Percentiles rank a stretch among this genome's conserved stretches.
Conservation (phyloP, 2,113 vertebrate species). For the Siphamia tubifer region DNA sequence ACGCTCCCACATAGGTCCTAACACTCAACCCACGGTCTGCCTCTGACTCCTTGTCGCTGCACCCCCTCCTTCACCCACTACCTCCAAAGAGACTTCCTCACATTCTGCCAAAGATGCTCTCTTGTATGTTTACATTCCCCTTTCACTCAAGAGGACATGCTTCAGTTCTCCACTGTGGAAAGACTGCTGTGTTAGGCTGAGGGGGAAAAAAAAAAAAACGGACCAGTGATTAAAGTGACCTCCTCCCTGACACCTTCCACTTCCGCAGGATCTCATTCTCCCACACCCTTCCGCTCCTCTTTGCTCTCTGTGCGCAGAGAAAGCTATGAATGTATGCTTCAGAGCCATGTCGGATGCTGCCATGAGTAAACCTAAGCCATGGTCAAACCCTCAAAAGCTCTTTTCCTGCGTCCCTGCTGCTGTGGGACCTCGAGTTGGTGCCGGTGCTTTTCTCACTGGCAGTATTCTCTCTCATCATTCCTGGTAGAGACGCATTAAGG, state of each 20-base stretch:
- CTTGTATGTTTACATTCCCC: constrained; percentile 77
- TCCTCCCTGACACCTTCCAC: constrained; percentile 14
- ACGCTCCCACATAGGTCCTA: constrained; percentile 58
- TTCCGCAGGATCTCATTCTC: constrained; percentile 2
- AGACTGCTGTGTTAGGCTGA: constrained; percentile 5
- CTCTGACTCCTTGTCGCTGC: constrained; percentile 29
- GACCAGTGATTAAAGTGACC: constrained; percentile 18
- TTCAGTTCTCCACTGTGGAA: constrained; percentile 8
- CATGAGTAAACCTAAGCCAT: background rate
- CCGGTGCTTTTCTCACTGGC: background rate
- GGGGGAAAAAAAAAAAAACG: background rate
- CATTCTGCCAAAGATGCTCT: constrained; percentile 80
- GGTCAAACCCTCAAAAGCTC: background rate
- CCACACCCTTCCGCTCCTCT: constrained; percentile 17
- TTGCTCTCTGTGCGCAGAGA: constrained; percentile 34
- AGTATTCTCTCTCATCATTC: constrained; percentile 16
- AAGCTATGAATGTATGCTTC: constrained; percentile 70
- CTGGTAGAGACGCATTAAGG: background rate
- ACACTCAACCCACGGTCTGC: constrained; percentile 1
- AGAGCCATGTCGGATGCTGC: constrained; percentile 52
- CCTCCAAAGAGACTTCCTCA: constrained; percentile 76
- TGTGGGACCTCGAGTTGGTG: constrained; percentile 1
- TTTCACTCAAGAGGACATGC: constrained; percentile 45
- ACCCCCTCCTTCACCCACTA: constrained; percentile 68
- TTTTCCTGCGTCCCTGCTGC: constrained; percentile 7